These are phyloP conservation scores for Pogonomyrmex californicus DNA, from an alignment of 1,140 invertebrate genomes.

Conservation along the genomic window DNA sequence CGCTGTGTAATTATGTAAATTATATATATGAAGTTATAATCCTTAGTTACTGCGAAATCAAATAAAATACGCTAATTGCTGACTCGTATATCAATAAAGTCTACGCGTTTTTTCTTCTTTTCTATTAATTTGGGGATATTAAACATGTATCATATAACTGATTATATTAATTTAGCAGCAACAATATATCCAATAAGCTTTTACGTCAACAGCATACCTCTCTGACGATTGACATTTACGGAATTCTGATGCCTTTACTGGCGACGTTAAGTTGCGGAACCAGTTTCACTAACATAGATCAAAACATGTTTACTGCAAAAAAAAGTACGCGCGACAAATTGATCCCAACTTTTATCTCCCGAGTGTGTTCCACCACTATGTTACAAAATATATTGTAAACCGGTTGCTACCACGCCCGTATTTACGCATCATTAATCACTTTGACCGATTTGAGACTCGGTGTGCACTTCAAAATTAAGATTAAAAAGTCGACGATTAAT, in stretches of 20 bases:
- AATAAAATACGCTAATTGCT: conserved; percentile 24
- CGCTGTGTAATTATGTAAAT: neutral
- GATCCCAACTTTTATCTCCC: conserved; percentile 46
- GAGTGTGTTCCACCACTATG: conserved; percentile 7
- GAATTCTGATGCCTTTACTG: conserved; percentile 26
- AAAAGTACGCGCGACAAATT: conserved; percentile 55
- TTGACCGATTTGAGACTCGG: conserved; percentile 27
- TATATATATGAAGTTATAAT: neutral
- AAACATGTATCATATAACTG: neutral
- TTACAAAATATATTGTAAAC: conserved; percentile 39
- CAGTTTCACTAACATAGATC: conserved; percentile 56
- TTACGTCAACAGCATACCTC: neutral
- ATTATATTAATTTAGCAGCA: conserved; percentile 28
- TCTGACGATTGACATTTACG: conserved; percentile 45
- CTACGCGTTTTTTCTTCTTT: neutral
- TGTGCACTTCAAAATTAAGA: conserved; percentile 43
- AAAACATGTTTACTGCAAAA: conserved; percentile 30
- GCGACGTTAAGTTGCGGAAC: conserved; percentile 34
- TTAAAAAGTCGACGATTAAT: conserved; percentile 52
- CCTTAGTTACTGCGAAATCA: neutral
- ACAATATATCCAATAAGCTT: neutral
- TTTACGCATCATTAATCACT: conserved; percentile 59
- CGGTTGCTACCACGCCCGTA: conserved; percentile 23
- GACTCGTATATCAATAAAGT: neutral
- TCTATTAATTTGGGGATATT: conserved; percentile 3